Conservation (phyloP, 2,797 vertebrate species). For the Pseudochirops corinnae region DNA sequence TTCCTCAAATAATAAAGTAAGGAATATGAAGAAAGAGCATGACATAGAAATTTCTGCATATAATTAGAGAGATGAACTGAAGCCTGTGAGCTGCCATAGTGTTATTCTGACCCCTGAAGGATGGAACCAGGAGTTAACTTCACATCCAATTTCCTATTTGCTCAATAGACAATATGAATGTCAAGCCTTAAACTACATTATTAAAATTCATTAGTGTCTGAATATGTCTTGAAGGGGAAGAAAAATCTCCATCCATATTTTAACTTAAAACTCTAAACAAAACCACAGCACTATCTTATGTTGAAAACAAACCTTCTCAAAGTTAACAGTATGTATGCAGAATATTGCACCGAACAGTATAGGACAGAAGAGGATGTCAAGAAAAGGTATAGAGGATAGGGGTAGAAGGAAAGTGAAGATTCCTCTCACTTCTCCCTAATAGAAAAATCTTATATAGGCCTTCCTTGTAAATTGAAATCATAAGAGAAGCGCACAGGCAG, state of each 20-base stretch:
- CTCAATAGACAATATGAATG: constrained; percentile 77
- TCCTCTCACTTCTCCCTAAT: constrained; percentile 68
- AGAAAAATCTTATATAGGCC: constrained; percentile 64
- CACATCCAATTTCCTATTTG: constrained; percentile 77
- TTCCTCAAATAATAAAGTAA: constrained; percentile 71
- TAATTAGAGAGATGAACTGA: constrained; percentile 71
- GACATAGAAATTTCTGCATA: constrained; percentile 78
- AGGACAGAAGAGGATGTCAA: constrained; percentile 24
- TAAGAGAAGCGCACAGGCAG: constrained; percentile 66
- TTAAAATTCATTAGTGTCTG: constrained; percentile 76
- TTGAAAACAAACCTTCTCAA: constrained; percentile 70
- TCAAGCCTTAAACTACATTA: constrained; percentile 80
- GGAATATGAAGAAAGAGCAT: constrained; percentile 50
- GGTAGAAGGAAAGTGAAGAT: constrained; percentile 45
- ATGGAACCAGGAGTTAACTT: constrained; percentile 87
- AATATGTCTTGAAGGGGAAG: constrained; percentile 75
- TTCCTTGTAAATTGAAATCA: constrained; percentile 72
- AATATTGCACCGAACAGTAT: constrained; percentile 57
- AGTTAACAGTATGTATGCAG: constrained; percentile 74
- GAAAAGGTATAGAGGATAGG: constrained; percentile 5
- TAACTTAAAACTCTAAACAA: constrained; percentile 57
- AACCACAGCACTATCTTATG: constrained; percentile 53
- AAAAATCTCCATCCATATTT: constrained; percentile 73
- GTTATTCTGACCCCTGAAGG: constrained; percentile 91
- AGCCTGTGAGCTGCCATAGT: constrained; percentile 83